phyloP scores from a whole-genome alignment of 2,113 vertebrate genomes.

The Rhadina sibilatrix region DNA sequence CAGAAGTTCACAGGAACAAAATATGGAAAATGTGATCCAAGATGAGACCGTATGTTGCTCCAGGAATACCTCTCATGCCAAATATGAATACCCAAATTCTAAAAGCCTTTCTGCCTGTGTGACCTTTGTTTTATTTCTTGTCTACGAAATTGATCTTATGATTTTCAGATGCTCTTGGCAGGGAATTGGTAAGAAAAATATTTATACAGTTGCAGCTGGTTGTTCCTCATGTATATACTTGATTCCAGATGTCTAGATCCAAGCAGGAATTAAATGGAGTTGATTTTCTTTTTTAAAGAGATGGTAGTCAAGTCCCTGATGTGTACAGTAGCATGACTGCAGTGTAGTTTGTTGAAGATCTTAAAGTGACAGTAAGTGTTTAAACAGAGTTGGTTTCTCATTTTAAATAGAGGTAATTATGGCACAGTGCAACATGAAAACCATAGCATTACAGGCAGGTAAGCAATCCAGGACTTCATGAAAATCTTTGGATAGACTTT shows the following conservation, averaged over 20 bases:
- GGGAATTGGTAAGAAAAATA: constrained; percentile 25
- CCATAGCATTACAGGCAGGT: not conserved
- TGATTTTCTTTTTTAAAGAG: not conserved
- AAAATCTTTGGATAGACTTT: not conserved
- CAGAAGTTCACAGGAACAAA: not conserved
- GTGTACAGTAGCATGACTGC: not conserved
- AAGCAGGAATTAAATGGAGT: not conserved
- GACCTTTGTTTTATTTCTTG: not conserved
- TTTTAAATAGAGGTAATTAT: not conserved
- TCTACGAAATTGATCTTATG: not conserved
- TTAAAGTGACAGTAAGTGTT: not conserved
- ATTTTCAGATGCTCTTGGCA: constrained; percentile 18
- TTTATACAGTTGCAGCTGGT: constrained; percentile 18
- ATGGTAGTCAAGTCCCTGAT: not conserved
- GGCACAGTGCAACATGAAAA: not conserved
- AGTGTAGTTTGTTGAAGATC: not conserved
- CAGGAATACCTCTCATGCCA: not conserved
- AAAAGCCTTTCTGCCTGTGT: not conserved
- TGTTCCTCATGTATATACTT: constrained; percentile 2
- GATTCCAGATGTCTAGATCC: constrained; percentile 15
- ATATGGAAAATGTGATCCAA: not conserved
- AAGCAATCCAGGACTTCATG: not conserved
- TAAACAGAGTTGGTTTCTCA: not conserved
- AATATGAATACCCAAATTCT: not conserved
- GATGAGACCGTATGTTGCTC: not conserved